These are phyloP conservation scores for Pelobates fuscus DNA, from an alignment of 2,113 vertebrate species.

Conservation along the genomic window DNA sequence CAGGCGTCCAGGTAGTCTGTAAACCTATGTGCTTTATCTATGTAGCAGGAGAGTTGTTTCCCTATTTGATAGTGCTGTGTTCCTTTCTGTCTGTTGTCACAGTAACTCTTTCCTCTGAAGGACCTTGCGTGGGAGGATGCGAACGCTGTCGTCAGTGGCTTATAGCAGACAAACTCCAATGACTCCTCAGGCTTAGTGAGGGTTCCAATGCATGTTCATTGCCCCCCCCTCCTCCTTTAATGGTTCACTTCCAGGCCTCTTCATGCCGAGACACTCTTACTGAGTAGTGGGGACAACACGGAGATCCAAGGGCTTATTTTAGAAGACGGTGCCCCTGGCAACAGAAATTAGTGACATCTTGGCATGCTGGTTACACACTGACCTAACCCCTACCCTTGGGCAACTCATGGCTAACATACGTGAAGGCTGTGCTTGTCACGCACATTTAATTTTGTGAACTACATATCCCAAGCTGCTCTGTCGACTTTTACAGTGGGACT, in stretches of 20 bases:
- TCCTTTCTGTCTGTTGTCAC: conserved; percentile 43
- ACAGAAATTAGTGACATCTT: too few species aligned
- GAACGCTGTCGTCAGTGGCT: conserved; percentile 40
- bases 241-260: neutral
- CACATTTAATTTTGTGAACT: too few species aligned
- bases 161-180: conserved; percentile 35
- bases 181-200: conserved; percentile 12
- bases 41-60: neutral
- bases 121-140: conserved; percentile 43
- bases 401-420: too few species aligned
- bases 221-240: neutral
- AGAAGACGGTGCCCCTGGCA: too few species aligned
- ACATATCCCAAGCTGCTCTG: too few species aligned
- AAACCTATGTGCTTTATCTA: neutral
- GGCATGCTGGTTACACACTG: too few species aligned
- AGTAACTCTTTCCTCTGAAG: conserved; percentile 35
- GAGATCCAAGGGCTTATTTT: too few species aligned
- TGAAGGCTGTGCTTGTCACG: too few species aligned
- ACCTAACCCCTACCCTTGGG: too few species aligned
- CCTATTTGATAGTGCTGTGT: conserved; percentile 18
- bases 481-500: too few species aligned
- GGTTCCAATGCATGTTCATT: neutral
- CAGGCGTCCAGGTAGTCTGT: neutral
- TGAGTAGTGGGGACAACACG: too few species aligned
- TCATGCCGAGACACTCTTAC: neutral